phyloP scores from a whole-genome alignment of 2,113 vertebrate species.

The Hippocampus zosterae region DNA sequence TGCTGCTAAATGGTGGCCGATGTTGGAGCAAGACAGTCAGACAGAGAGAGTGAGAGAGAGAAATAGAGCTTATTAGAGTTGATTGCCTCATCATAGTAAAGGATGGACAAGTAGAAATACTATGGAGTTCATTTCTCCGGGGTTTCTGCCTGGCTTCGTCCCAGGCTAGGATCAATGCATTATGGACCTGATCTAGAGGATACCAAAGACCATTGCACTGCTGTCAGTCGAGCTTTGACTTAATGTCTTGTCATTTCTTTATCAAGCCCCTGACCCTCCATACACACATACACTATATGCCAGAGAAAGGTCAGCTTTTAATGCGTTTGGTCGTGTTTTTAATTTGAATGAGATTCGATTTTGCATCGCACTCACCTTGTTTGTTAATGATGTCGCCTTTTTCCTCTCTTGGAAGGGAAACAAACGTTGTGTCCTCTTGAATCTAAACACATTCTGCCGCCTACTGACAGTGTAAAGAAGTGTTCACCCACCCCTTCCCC shows the following conservation, averaged over 20 bases:
- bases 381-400: background rate
- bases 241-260: constrained; percentile 27
- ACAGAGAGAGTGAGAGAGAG: constrained; percentile 11
- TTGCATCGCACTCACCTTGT: constrained; percentile 2
- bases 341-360: constrained; percentile 19
- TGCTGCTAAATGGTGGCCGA: constrained; percentile 62
- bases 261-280: background rate
- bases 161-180: constrained; percentile 64
- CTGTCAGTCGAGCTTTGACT: constrained; percentile 20
- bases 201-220: constrained; percentile 36
- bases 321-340: constrained; percentile 17
- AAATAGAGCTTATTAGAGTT: constrained; percentile 46
- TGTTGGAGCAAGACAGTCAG: constrained; percentile 39
- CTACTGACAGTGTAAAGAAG: constrained; percentile 41
- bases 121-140: constrained; percentile 57
- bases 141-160: constrained; percentile 49
- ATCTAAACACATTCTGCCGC: constrained; percentile 52
- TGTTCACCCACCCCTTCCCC: constrained; percentile 21
- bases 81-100: constrained; percentile 55
- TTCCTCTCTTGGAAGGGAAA: constrained; percentile 12
- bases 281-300: background rate
- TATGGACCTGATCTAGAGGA: constrained; percentile 48
- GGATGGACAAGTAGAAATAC: constrained; percentile 49
- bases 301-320: constrained; percentile 19
- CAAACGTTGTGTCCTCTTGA: constrained; percentile 25